Base-by-base conservation (phyloP, 2,888 invertebrate genomes). In the Troides helena region DNA sequence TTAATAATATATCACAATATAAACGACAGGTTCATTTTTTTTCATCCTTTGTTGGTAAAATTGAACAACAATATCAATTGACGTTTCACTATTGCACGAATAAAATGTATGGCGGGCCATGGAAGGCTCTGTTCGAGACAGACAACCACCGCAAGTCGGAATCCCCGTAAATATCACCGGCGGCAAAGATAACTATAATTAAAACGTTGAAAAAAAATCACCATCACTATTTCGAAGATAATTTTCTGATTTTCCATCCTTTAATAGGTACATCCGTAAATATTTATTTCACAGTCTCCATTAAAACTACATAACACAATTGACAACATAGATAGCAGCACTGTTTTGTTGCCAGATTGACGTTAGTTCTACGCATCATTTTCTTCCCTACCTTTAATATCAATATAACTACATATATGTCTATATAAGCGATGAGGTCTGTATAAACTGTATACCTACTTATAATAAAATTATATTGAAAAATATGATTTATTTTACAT, bases 301-400 rank as follows among this genome's bases (percentile, higher is more conserved):
- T 94, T 94, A 93, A 30, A 77, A 83, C 86, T 89, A 85, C 86
- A 86, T 88, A 89, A 88, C 88, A 90, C 89, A 95, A 95, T 95
- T 96, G 96, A 96, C 96, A 96, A 95, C 94, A 94, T 94, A 96
- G 96, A 94, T 95, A 95, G 96, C 96, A 95, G 94, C 94, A 94
- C 94, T 86, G 90, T 92, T 92, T 90, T 89, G 92, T 92, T 92
- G 88, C 90, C 89, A 89, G 89, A 89, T 88, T 92, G 93, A 93
- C 93, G 87, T 93, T 92, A 92, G 86, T 82, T 84, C 83, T 89
- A 89, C 88, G 89, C 88, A 89, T 89, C 86, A 83, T 83, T 86
- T 86, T 84, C 80, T 78, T 73, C 69, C 73, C 73, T 76, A 75
- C 73, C 75, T 74, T 74, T 73, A 69, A 70, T 73, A 74, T 74